Evolutionary conservation across 2,888 invertebrate species (phyloP).

Genomic region (Crossocerus cetratus): DNA sequence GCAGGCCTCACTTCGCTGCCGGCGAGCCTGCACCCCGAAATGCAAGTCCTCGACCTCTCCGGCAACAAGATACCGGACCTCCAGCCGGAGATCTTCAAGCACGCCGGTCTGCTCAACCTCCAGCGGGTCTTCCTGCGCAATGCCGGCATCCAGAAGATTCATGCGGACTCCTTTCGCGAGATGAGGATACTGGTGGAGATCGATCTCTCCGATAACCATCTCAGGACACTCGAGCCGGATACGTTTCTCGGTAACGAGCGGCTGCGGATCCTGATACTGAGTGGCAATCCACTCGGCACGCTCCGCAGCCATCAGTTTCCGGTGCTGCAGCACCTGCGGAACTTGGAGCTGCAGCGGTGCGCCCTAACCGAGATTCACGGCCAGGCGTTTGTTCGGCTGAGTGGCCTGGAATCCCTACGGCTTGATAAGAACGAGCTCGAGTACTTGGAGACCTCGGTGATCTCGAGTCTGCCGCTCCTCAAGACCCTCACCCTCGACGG

Average conservation of each 20-base stretch:
- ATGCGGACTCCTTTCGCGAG: slow-evolving; percentile 91
- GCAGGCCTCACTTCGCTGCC: slow-evolving; percentile 89
- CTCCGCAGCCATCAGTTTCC: slow-evolving; percentile 90
- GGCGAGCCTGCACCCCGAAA: slow-evolving; percentile 83
- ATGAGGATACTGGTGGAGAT: slow-evolving; percentile 91
- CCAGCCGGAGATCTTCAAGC: slow-evolving; percentile 87
- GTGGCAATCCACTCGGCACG: slow-evolving; percentile 88
- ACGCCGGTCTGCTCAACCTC: slow-evolving; percentile 88
- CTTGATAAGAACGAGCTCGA: slow-evolving; percentile 89
- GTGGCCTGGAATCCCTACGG: slow-evolving; percentile 86
- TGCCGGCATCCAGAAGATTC: slow-evolving; percentile 86
- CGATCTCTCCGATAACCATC: slow-evolving; percentile 90
- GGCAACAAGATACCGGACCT: slow-evolving; percentile 88
- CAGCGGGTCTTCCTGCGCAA: slow-evolving; percentile 89
- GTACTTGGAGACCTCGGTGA: slow-evolving; percentile 82
- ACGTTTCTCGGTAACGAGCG: slow-evolving; percentile 92
- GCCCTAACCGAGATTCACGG: slow-evolving; percentile 86
- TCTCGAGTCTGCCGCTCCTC: slow-evolving; percentile 85
- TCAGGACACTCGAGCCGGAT: slow-evolving; percentile 85
- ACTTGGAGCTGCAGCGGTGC: slow-evolving; percentile 89
- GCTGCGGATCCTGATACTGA: slow-evolving; percentile 86
- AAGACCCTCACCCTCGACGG: slow-evolving; percentile 89
- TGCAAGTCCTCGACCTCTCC: slow-evolving; percentile 91
- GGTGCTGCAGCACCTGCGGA: slow-evolving; percentile 87
- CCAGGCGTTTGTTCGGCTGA: slow-evolving; percentile 87